Evolutionary conservation across 1,140 invertebrate species (phyloP).

Genomic region (Zaprionus capensis): DNA sequence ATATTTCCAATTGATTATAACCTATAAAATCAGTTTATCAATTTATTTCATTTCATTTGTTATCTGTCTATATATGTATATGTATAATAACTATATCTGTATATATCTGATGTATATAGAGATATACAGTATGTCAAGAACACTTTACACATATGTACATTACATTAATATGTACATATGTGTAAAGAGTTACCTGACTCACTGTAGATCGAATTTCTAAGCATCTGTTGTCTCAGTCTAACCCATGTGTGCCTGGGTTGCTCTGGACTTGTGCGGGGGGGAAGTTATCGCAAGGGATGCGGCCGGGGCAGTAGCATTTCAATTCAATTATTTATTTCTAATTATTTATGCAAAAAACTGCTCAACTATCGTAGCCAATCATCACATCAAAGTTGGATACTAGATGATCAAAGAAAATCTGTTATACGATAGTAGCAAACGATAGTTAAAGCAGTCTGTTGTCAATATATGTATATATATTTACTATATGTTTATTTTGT

Average conservation of each 20-base stretch:
- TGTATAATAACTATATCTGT: not conserved
- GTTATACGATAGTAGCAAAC: not conserved
- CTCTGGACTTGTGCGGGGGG: constrained; percentile 12
- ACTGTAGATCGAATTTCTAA: constrained; percentile 32
- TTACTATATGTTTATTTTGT: constrained; percentile 22
- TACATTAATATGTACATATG: no score
- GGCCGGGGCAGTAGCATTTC: constrained; percentile 15
- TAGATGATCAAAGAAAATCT: not conserved
- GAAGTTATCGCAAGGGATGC: not conserved
- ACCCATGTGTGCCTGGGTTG: constrained; percentile 17
- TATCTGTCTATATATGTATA: constrained; percentile 9
- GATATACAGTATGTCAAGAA: not conserved
- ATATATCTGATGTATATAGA: not conserved
- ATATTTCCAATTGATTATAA: constrained; percentile 45
- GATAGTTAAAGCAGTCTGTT: not conserved
- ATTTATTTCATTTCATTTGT: constrained; percentile 15
- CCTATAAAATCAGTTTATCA: constrained; percentile 40
- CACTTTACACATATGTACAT: no score
- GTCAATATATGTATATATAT: not conserved
- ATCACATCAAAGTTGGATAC: not conserved
- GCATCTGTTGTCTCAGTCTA: constrained; percentile 33
- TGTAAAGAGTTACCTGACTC: no score
- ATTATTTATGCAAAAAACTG: constrained; percentile 1
- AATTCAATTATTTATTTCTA: constrained; percentile 7
- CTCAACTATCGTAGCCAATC: not conserved